These are phyloP conservation scores for Nomada hirtipes DNA, from an alignment of 2,888 invertebrate genomes.

Conservation along the genomic window DNA sequence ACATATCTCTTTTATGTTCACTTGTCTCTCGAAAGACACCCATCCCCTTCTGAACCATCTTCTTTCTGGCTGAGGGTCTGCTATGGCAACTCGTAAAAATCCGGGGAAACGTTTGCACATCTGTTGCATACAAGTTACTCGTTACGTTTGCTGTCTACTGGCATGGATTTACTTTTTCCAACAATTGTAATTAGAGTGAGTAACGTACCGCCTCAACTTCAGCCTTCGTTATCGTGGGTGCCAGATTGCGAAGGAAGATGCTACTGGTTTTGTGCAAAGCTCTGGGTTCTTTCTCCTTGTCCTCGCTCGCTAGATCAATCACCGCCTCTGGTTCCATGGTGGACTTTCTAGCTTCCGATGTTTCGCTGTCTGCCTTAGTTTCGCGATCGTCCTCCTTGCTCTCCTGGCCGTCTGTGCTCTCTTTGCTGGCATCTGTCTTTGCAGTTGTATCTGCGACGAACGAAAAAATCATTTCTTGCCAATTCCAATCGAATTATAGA, in stretches of 20 bases:
- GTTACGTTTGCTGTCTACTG: background rate
- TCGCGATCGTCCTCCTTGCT: slow-evolving; percentile 79
- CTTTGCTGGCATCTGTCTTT: slow-evolving; percentile 78
- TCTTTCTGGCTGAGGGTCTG: slow-evolving; percentile 98
- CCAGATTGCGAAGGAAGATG: slow-evolving; percentile 97
- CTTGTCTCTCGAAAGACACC: slow-evolving; percentile 98
- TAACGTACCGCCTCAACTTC: slow-evolving; percentile 96
- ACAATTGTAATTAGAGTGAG: background rate
- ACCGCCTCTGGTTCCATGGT: slow-evolving; percentile 83
- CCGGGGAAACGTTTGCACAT: slow-evolving; percentile 96
- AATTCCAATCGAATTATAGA: background rate
- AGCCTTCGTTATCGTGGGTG: slow-evolving; percentile 97
- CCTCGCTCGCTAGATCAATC: slow-evolving; percentile 82
- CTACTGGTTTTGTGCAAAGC: slow-evolving; percentile 98
- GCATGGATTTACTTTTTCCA: too few relatives aligned
- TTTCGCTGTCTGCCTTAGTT: slow-evolving; percentile 84
- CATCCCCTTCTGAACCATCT: slow-evolving; percentile 98
- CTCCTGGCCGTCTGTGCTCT: slow-evolving; percentile 78
- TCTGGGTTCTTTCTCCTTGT: slow-evolving; percentile 86
- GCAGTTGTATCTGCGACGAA: slow-evolving; percentile 66
- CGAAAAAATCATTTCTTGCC: background rate
- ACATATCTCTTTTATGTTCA: slow-evolving; percentile 99
- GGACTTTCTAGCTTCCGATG: slow-evolving; percentile 78
- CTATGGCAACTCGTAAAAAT: slow-evolving; percentile 97
- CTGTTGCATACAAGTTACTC: slow-evolving; percentile 81